These are phyloP conservation scores for Oncopodura yosiiana DNA, from an alignment of 1,140 invertebrate genomes.

Conservation along the genomic window DNA sequence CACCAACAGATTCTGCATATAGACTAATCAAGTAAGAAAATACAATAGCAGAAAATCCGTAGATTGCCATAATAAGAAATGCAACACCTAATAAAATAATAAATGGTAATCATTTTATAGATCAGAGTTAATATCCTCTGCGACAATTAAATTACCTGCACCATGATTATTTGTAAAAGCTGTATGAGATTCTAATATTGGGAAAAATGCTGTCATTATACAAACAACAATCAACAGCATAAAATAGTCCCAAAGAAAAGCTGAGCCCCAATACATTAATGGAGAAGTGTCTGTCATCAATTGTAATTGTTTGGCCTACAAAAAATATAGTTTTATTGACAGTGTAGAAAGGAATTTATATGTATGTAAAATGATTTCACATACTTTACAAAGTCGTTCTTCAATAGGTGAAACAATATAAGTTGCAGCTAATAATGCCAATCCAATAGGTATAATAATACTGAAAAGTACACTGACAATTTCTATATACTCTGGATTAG, in stretches of 20 bases:
- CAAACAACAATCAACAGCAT: conserved; percentile 50
- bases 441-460: conserved; percentile 34
- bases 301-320: conserved; percentile 55
- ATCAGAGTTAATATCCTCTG: background rate
- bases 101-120: background rate
- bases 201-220: background rate
- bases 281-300: conserved; percentile 66
- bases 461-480: conserved; percentile 35
- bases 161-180: background rate
- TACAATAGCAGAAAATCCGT: conserved; percentile 6
- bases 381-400: conserved; percentile 44
- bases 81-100: conserved; percentile 6
- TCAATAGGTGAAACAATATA: conserved; percentile 60
- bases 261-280: conserved; percentile 58
- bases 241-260: conserved; percentile 61
- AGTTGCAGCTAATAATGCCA: conserved; percentile 58
- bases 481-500: conserved; percentile 11
- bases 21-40: conserved; percentile 19
- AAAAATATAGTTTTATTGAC: conserved; percentile 42
- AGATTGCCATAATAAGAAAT: conserved; percentile 8
- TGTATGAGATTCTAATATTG: background rate
- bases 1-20: background rate
- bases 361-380: background rate
- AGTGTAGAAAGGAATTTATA: background rate
- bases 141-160: background rate